phyloP scores from a whole-genome alignment of 2,888 invertebrate species.

The Phymatocera aterrima region DNA sequence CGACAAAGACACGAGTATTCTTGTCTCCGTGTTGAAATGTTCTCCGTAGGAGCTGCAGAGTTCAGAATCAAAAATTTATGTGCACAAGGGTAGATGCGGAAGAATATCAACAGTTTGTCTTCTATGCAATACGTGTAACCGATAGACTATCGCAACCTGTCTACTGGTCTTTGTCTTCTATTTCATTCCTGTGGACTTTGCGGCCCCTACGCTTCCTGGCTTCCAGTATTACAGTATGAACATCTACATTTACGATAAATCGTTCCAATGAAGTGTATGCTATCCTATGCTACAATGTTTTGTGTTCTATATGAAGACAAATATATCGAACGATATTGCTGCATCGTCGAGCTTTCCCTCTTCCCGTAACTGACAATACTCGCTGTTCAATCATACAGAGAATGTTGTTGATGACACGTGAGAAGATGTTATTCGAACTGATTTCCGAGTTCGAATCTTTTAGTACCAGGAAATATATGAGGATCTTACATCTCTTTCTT shows the following conservation, averaged over 20 bases:
- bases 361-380: not conserved
- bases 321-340: not conserved
- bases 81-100: not conserved
- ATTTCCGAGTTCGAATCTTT: not conserved
- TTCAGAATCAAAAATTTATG: not conserved
- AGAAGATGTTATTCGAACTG: not conserved
- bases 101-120: not conserved
- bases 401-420: not conserved
- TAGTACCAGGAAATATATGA: not conserved
- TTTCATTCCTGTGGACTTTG: not conserved
- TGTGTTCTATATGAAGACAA: too few species aligned
- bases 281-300: too few species aligned
- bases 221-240: not conserved
- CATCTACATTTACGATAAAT: too few species aligned
- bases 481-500: not conserved
- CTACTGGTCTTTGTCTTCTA: not conserved
- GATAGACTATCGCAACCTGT: not conserved
- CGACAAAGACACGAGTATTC: too few species aligned
- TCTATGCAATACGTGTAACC: not conserved
- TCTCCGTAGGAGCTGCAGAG: not conserved
- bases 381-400: not conserved
- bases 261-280: too few species aligned
- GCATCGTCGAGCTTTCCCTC: not conserved
- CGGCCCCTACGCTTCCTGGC: not conserved
- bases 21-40: not conserved